These are phyloP conservation scores for Pachymerium ferrugineum DNA, from an alignment of 2,888 invertebrate species.

Conservation along the genomic window DNA sequence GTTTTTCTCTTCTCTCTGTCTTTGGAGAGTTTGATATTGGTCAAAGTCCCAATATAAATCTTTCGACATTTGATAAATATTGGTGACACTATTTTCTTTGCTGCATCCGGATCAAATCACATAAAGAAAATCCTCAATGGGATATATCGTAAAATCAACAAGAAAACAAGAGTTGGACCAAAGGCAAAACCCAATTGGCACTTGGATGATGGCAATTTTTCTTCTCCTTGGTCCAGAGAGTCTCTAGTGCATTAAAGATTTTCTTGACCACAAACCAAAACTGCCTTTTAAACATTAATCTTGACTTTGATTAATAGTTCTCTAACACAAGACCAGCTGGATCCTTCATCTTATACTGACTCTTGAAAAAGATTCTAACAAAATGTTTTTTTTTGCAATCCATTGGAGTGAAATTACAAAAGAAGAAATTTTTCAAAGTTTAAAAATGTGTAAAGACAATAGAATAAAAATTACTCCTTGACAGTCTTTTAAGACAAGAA, in stretches of 20 bases:
- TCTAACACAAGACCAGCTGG: neutral
- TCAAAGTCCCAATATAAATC: too few species aligned
- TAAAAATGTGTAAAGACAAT: too few species aligned
- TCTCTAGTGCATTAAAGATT: neutral
- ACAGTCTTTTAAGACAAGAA: too few species aligned
- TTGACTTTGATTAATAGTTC: conserved; percentile 2
- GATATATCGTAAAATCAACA: neutral
- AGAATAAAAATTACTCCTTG: too few species aligned
- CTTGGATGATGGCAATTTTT: too few species aligned
- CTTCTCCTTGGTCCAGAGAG: neutral
- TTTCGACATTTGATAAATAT: neutral
- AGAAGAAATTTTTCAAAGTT: too few species aligned
- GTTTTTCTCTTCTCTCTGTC: too few species aligned
- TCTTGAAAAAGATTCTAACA: neutral
- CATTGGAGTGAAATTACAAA: too few species aligned
- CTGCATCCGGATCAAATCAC: neutral
- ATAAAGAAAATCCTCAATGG: neutral
- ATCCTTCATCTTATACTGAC: neutral
- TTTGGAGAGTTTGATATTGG: too few species aligned
- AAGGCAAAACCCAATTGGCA: neutral
- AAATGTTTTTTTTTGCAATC: neutral
- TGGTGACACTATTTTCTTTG: neutral
- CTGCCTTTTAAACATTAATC: neutral
- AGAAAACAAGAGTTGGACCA: too few species aligned
- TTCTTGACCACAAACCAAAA: neutral